Percentiles rank a stretch among this genome's conserved stretches.
Evolutionary conservation across 2,113 vertebrate species (phyloP).

Genomic region (Cranoglanis bouderius): DNA sequence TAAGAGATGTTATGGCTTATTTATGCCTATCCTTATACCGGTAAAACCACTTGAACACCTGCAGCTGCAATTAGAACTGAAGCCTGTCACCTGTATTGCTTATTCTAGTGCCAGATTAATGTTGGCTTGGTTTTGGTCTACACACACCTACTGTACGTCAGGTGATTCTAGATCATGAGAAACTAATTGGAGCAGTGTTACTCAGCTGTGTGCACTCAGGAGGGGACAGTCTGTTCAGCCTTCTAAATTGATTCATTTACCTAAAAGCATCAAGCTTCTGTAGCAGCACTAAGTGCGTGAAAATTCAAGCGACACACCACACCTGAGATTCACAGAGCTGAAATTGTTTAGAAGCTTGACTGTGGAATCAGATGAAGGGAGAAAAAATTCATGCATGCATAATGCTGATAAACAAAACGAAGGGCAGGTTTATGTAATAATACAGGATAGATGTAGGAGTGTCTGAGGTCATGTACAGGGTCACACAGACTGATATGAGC

Average conservation of each 20-base stretch:
- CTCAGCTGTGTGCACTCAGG: neutral
- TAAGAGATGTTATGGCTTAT: neutral
- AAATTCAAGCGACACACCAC: neutral
- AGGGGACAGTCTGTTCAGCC: neutral
- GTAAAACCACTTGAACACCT: neutral
- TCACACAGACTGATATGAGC: neutral
- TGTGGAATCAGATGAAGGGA: neutral
- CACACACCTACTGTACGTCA: neutral
- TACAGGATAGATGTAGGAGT: neutral
- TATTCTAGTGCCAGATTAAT: neutral
- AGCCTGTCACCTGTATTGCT: neutral
- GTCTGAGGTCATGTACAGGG: neutral
- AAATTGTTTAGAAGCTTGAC: neutral
- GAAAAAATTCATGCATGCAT: neutral
- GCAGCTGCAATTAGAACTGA: neutral
- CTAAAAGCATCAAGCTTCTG: neutral
- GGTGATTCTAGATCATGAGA: neutral
- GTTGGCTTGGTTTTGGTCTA: neutral
- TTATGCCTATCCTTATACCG: neutral
- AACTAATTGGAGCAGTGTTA: neutral
- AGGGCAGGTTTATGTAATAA: neutral
- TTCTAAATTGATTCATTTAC: neutral
- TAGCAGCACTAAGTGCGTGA: neutral
- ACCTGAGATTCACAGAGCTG: neutral
- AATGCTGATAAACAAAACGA: neutral